Evolutionary conservation across 2,888 invertebrate genomes (phyloP).

Genomic region (Oligia strigilis): DNA sequence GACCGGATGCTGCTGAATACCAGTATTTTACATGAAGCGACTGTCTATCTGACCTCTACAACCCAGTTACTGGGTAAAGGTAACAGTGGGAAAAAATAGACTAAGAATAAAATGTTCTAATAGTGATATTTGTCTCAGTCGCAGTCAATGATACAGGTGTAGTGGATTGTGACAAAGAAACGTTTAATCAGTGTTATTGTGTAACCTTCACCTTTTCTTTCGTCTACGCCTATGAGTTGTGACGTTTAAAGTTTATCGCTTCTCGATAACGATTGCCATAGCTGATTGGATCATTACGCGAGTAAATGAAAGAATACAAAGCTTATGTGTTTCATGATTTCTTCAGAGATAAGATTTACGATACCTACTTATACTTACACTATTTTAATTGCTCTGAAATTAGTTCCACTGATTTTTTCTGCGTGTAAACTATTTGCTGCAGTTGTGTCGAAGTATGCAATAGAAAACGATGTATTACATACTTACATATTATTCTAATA

Average conservation of each 20-base stretch:
- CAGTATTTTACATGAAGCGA: not conserved
- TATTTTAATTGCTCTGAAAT: slow-evolving; percentile 20
- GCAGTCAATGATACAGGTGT: slow-evolving; percentile 7
- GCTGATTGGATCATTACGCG: slow-evolving; percentile 35
- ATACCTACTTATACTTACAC: slow-evolving; percentile 5
- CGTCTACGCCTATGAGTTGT: slow-evolving; percentile 17
- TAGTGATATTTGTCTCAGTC: not conserved
- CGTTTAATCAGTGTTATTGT: slow-evolving; percentile 47
- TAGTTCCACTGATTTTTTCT: slow-evolving; percentile 16
- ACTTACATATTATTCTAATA: not conserved
- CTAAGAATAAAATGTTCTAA: slow-evolving; percentile 3
- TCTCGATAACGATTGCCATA: slow-evolving; percentile 37
- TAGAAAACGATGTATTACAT: slow-evolving; percentile 14
- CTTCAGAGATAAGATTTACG: slow-evolving; percentile 3
- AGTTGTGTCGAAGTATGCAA: slow-evolving; percentile 8
- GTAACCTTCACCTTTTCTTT: slow-evolving; percentile 63
- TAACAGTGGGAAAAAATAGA: too few species aligned
- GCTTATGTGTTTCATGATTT: slow-evolving; percentile 14
- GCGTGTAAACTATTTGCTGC: slow-evolving; percentile 9
- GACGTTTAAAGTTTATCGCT: slow-evolving; percentile 31
- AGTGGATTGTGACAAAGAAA: slow-evolving; percentile 29
- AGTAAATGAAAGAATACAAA: slow-evolving; percentile 24
- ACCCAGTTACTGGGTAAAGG: not conserved
- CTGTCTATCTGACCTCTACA: not conserved
- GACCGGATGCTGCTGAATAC: not conserved